phyloP scores from a whole-genome alignment of 1,140 invertebrate species.

The Patella vulgata region DNA sequence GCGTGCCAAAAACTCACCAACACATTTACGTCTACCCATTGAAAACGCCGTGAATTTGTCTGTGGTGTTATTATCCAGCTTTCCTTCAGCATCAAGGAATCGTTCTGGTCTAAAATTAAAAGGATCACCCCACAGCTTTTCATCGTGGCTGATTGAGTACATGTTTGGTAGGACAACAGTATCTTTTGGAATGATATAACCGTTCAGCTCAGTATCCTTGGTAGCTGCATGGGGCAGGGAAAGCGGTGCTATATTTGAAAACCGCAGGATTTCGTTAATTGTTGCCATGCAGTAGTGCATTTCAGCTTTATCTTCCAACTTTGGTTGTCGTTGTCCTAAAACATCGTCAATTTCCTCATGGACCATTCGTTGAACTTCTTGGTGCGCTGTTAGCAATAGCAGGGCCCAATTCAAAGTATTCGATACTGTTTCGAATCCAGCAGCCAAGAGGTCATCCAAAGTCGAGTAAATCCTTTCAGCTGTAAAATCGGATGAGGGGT shows the following conservation, averaged over 20 bases:
- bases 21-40: too few relatives aligned
- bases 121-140: conserved; percentile 74
- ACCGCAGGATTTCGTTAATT: conserved; percentile 68
- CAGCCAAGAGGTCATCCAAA: conserved; percentile 82
- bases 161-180: conserved; percentile 58
- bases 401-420: conserved; percentile 74
- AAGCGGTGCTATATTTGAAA: neutral
- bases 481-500: neutral
- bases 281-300: conserved; percentile 14
- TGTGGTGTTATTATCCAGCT: too few relatives aligned
- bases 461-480: too few relatives aligned
- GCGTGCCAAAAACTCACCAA: too few relatives aligned
- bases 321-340: conserved; percentile 76
- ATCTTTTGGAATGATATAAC: conserved; percentile 58
- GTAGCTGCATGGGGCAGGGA: conserved; percentile 43
- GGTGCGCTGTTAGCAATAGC: conserved; percentile 17
- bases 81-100: conserved; percentile 76
- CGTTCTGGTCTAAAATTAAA: conserved; percentile 79
- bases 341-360: conserved; percentile 68
- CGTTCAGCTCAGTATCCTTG: conserved; percentile 48
- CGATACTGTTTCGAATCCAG: conserved; percentile 86
- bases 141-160: conserved; percentile 49
- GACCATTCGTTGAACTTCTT: conserved; percentile 23
- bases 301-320: conserved; percentile 6
- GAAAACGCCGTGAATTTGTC: conserved; percentile 28